Conservation (phyloP, 2,797 vertebrate genomes). For the Gallinago stenura region DNA sequence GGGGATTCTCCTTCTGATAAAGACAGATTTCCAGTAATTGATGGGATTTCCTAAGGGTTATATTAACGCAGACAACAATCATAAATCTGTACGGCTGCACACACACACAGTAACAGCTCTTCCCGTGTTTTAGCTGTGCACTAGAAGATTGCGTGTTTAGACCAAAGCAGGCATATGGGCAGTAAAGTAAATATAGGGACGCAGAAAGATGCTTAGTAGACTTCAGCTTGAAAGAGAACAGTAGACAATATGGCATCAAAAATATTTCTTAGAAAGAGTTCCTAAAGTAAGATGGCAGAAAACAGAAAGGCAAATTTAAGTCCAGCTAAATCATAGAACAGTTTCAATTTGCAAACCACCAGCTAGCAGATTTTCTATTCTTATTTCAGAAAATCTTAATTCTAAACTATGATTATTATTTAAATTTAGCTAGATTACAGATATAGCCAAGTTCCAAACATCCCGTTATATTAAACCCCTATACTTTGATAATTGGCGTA, state of each 20-base stretch:
- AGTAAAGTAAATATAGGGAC: background rate
- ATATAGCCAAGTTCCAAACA: background rate
- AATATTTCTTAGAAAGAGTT: background rate
- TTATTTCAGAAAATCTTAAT: background rate
- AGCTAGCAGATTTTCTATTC: background rate
- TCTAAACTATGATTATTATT: background rate
- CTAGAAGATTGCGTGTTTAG: background rate
- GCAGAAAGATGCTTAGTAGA: background rate
- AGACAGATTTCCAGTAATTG: conserved; percentile 13
- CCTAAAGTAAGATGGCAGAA: background rate
- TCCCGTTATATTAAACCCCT: background rate
- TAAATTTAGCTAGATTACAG: background rate
- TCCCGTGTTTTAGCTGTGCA: background rate
- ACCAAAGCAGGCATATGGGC: background rate
- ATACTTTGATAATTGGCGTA: background rate
- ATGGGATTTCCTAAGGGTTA: background rate
- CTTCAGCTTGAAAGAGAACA: background rate
- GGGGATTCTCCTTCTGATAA: background rate
- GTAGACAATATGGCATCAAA: background rate
- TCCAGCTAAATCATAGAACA: background rate
- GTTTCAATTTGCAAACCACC: background rate
- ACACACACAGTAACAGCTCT: background rate
- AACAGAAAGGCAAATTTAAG: background rate
- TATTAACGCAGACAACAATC: background rate
- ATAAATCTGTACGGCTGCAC: background rate